Percentiles rank a stretch among this genome's conserved stretches.
Evolutionary conservation across 2,888 invertebrate species (phyloP).

Genomic region (Cheiracanthium punctorium): DNA sequence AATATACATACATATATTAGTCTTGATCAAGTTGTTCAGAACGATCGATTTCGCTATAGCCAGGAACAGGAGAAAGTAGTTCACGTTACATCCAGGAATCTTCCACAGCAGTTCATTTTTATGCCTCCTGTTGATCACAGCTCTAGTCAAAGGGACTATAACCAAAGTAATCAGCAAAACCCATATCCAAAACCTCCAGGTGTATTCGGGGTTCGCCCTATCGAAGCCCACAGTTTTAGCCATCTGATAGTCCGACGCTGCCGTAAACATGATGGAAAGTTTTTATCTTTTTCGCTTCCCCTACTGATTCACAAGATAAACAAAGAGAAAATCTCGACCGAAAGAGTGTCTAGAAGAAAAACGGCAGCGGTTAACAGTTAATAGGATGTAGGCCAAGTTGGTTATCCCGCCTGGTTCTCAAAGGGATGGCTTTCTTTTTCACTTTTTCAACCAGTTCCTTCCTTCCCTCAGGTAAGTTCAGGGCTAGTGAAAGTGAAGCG

Average conservation of each 20-base stretch:
- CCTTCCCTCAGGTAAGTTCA: background rate
- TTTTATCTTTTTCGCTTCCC: background rate
- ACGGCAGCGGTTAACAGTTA: no score
- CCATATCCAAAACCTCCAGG: constrained; percentile 27
- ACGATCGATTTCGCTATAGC: constrained; percentile 43
- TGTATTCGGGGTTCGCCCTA: background rate
- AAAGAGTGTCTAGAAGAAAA: background rate
- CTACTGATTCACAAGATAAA: background rate
- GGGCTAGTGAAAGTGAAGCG: background rate
- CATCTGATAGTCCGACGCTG: constrained; percentile 23
- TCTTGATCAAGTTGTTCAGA: constrained; percentile 50
- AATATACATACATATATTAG: constrained; percentile 57
- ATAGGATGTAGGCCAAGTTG: constrained; percentile 4
- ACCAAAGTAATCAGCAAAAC: background rate
- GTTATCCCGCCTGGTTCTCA: background rate
- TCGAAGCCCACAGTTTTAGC: constrained; percentile 20
- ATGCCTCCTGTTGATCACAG: constrained; percentile 1
- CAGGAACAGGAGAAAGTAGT: constrained; percentile 43
- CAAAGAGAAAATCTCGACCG: background rate
- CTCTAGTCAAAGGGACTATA: background rate
- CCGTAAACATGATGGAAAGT: background rate
- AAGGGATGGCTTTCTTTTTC: background rate
- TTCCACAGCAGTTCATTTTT: constrained; percentile 49
- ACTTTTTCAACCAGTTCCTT: background rate
- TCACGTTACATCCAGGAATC: constrained; percentile 59